Evolutionary conservation across 2,888 invertebrate species (phyloP).

Genomic region (Teinopalpus imperialis): DNA sequence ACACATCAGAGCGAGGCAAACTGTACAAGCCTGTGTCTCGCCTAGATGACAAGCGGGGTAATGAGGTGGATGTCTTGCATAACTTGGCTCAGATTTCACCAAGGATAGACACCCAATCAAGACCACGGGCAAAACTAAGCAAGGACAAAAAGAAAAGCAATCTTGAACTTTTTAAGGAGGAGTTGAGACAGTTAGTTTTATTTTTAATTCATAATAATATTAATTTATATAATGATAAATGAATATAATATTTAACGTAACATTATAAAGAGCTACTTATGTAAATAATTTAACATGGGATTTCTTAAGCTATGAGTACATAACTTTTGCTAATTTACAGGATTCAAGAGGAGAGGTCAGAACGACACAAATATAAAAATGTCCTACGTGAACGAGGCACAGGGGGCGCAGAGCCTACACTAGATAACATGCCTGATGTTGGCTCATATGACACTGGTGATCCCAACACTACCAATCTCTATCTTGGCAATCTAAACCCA

Average conservation of each 20-base stretch:
- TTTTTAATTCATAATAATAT: too few relatives aligned
- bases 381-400: constrained; percentile 80
- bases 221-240: too few relatives aligned
- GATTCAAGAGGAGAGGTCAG: constrained; percentile 98
- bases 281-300: too few relatives aligned
- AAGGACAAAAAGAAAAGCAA: constrained; percentile 97
- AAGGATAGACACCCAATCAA: constrained; percentile 49
- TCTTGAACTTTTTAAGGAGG: constrained; percentile 98
- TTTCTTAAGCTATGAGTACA: too few relatives aligned
- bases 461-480: constrained; percentile 98
- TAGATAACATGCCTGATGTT: constrained; percentile 73
- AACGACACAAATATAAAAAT: constrained; percentile 95
- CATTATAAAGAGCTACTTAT: too few relatives aligned
- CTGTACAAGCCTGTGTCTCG: constrained; percentile 95
- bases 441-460: constrained; percentile 97
- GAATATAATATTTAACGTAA: too few relatives aligned
- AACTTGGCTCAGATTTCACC: constrained; percentile 78
- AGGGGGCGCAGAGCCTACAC: constrained; percentile 48
- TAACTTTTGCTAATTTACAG: too few relatives aligned
- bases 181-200: constrained; percentile 91
- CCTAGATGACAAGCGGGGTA: constrained; percentile 75
- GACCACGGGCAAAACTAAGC: constrained; percentile 52
- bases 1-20: constrained; percentile 93
- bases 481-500: constrained; percentile 97
- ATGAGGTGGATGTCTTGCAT: constrained; percentile 58